phyloP scores from a whole-genome alignment of 30 jellyfish, hydroid and myxozoan genomes.

The Pseudorhiza aurosa region DNA sequence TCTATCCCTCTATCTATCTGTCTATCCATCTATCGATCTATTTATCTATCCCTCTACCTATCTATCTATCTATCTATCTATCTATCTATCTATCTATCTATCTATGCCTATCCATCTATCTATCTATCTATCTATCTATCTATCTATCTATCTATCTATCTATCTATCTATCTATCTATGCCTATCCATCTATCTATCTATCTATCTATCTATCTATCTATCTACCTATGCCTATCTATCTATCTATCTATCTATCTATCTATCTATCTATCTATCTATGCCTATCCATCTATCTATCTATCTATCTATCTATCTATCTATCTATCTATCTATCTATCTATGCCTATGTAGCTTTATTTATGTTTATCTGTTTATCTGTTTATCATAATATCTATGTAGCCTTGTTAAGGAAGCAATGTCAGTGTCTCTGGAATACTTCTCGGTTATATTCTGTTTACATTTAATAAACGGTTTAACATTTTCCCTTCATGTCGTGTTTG shows the following conservation, averaged over 20 bases:
- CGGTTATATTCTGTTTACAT: too few relatives aligned
- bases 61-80: neutral
- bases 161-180: neutral
- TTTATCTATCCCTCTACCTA: neutral
- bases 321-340: neutral
- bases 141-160: neutral
- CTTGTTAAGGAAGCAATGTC: too few relatives aligned
- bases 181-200: neutral
- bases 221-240: neutral
- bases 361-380: neutral
- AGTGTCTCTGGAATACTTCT: too few relatives aligned
- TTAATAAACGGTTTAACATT: neutral
- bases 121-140: neutral
- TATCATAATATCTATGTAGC: too few relatives aligned
- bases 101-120: neutral
- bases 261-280: neutral
- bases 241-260: neutral
- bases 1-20: neutral
- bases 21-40: neutral
- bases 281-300: neutral
- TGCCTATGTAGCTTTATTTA: neutral
- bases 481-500: neutral
- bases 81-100: neutral
- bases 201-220: neutral
- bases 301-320: neutral